These are phyloP conservation scores for Pollenia angustigena DNA, from an alignment of 2,888 invertebrate species.

Conservation along the genomic window DNA sequence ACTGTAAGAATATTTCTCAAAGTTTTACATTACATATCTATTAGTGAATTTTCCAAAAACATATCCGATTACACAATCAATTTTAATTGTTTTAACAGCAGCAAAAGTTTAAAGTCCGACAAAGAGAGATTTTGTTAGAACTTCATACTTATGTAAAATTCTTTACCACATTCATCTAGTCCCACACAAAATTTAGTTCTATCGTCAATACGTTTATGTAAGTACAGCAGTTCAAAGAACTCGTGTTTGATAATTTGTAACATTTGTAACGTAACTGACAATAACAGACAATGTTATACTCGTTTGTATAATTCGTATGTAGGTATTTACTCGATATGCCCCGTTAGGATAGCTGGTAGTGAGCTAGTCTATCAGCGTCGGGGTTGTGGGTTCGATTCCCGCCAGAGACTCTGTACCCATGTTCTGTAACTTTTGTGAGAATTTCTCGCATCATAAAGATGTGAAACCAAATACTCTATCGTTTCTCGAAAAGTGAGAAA, in stretches of 20 bases:
- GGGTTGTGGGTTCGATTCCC: too few species aligned
- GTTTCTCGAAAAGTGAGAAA: too few species aligned
- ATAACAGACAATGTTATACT: neutral
- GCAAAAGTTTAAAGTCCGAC: neutral
- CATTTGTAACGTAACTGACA: conserved; percentile 34
- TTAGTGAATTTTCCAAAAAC: neutral
- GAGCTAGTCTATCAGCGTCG: too few species aligned
- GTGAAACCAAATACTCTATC: too few species aligned
- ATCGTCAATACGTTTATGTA: neutral
- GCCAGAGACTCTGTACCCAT: too few species aligned
- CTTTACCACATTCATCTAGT: neutral
- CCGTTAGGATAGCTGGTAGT: too few species aligned
- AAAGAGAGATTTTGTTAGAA: conserved; percentile 1
- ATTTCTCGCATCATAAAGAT: too few species aligned
- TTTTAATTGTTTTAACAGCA: conserved; percentile 8
- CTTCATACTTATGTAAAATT: neutral
- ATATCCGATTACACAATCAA: neutral
- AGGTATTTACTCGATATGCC: too few species aligned
- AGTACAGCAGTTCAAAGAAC: neutral
- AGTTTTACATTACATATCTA: too few species aligned
- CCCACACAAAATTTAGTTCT: neutral
- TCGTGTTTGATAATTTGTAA: conserved; percentile 38
- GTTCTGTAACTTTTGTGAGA: too few species aligned
- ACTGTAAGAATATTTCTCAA: too few species aligned
- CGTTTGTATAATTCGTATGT: neutral